These are phyloP conservation scores for Dryadula phaetusa DNA, from an alignment of 2,888 invertebrate genomes.

Conservation along the genomic window DNA sequence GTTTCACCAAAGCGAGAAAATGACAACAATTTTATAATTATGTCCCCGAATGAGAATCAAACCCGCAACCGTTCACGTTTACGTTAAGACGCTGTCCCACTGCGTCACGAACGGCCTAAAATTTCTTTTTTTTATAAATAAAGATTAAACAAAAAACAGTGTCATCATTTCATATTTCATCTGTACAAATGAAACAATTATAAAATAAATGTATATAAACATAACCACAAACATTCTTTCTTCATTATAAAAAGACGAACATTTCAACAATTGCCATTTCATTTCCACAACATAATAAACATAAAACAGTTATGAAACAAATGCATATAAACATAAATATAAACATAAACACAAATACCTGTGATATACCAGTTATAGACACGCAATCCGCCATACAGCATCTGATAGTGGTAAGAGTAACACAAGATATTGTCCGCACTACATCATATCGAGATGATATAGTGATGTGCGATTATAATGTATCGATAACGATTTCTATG, in stretches of 20 bases:
- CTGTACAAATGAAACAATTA: constrained; percentile 24
- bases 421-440: constrained; percentile 61
- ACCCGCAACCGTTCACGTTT: too few species aligned
- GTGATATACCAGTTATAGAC: constrained; percentile 43
- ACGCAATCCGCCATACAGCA: constrained; percentile 49
- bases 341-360: constrained; percentile 39
- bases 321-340: constrained; percentile 23
- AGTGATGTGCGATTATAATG: constrained; percentile 51
- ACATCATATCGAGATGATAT: constrained; percentile 57
- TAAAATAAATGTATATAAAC: constrained; percentile 22
- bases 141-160: too few species aligned
- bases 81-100: too few species aligned
- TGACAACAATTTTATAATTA: too few species aligned
- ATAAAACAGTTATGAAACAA: constrained; percentile 30
- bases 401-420: constrained; percentile 48
- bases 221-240: constrained; percentile 28
- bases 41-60: too few species aligned
- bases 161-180: too few species aligned
- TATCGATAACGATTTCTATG: constrained; percentile 36
- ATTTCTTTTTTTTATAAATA: too few species aligned
- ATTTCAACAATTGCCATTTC: neutral
- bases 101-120: too few species aligned
- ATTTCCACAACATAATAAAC: constrained; percentile 6
- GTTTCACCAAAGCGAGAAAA: too few species aligned
- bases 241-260: neutral